A percentile compares a stretch with the other conserved stretches of the same genome.
Conservation (phyloP, 1,140 invertebrate species). For the Ephestia elutella region DNA sequence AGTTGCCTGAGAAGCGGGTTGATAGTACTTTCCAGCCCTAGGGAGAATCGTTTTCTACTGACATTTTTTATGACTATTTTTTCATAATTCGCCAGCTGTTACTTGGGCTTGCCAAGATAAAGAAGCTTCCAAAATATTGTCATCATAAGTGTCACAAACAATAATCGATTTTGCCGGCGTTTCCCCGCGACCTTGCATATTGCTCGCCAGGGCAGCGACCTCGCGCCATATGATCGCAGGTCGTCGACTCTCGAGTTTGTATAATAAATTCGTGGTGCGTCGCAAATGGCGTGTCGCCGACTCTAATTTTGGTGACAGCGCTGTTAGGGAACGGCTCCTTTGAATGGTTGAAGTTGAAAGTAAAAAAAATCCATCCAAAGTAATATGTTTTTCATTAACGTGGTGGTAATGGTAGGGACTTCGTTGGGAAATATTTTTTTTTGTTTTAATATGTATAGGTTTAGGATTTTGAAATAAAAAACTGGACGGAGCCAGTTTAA, state of each 20-base stretch:
- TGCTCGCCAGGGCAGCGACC: conserved; percentile 38
- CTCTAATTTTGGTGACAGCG: conserved; percentile 31
- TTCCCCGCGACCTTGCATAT: conserved; percentile 32
- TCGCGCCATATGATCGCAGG: conserved; percentile 42
- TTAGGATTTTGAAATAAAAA: too few species aligned
- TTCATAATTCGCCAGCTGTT: too few species aligned
- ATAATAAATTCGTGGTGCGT: conserved; percentile 31
- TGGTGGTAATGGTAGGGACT: too few species aligned
- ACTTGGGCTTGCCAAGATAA: background rate
- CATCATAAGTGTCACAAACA: background rate
- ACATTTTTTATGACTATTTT: too few species aligned
- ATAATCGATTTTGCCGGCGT: conserved; percentile 7
- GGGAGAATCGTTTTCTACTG: too few species aligned
- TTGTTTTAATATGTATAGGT: too few species aligned
- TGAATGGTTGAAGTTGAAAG: background rate
- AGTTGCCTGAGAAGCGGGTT: too few species aligned
- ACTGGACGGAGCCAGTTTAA: too few species aligned
- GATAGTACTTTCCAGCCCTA: too few species aligned
- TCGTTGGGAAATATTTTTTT: too few species aligned
- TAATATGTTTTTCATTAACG: too few species aligned
- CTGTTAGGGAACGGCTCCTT: conserved; percentile 1
- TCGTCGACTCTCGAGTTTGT: conserved; percentile 46
- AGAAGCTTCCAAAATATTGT: background rate
- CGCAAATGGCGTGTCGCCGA: conserved; percentile 30
- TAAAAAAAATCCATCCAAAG: background rate